phyloP scores from a whole-genome alignment of 2,888 invertebrate species.

The Watsonalla cultraria region DNA sequence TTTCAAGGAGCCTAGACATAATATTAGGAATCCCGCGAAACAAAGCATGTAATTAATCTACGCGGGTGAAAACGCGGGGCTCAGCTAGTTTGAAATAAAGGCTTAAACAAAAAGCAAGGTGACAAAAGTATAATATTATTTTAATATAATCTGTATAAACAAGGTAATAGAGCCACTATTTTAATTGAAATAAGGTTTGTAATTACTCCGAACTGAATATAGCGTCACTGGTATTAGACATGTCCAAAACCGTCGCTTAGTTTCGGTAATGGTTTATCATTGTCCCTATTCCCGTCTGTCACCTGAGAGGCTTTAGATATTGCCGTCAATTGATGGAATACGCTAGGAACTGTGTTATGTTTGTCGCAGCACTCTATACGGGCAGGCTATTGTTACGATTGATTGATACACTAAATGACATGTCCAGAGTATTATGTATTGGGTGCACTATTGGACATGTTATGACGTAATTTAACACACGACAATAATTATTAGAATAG shows the following conservation, averaged over 20 bases:
- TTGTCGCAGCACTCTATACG: neutral
- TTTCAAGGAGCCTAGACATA: too few relatives aligned
- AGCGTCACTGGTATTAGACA: neutral
- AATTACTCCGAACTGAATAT: neutral
- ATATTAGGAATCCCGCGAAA: too few relatives aligned
- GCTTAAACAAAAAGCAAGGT: too few relatives aligned
- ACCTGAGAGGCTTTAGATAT: neutral
- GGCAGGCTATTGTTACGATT: neutral
- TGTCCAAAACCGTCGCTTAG: neutral
- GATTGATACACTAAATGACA: neutral
- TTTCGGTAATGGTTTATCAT: neutral
- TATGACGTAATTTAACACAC: neutral
- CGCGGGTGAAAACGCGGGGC: too few relatives aligned
- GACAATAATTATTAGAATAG: too few relatives aligned
- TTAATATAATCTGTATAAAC: too few relatives aligned
- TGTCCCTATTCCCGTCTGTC: neutral
- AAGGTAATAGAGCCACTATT: too few relatives aligned
- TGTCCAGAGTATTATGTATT: neutral
- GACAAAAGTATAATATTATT: too few relatives aligned
- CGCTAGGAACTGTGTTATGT: neutral
- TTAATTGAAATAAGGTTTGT: neutral
- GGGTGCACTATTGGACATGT: neutral
- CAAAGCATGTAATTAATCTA: too few relatives aligned
- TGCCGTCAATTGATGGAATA: neutral
- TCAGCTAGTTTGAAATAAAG: too few relatives aligned